Base-by-base conservation (phyloP, 2,113 vertebrate species). In the Misgurnus mizolepis region DNA sequence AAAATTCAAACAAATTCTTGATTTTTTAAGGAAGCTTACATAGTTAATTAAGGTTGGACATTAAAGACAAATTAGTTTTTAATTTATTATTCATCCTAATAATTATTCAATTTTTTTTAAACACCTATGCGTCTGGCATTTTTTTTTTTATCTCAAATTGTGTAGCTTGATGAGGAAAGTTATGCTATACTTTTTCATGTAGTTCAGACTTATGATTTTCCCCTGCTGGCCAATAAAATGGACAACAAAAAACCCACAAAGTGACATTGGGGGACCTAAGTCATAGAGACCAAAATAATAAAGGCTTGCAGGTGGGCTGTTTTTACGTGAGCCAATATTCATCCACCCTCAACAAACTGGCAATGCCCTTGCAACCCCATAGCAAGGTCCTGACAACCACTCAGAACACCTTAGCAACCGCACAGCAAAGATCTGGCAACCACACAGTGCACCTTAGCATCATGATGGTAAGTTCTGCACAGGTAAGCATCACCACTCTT, bases 401-500 rank as follows among this genome's bases (percentile, higher is more conserved):
- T 55, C 7, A 68, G 12, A 40, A 71, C 34, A 56, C n/a, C 27
- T 41, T 9, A 56, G 15, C 39, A 56, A 10, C 10, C 3, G 6
- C 55, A n/a, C 15, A 40, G 8, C 69, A 58, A 61, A 15, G 6
- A 60, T 11, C 71, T 74, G 56, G 56, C 18, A 61, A 61, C 71
- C 56, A 8, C n/a, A 5, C 6, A 18, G n/a, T 6, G 8, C 17
- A 18, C 55, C 22, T 22, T 22, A 22, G 22, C 22, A 50, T 50
- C 49, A 50, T 4, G 12, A 53, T 53, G 50, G 14, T 14, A 53
- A 5, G 15, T 15, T 53, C 12, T 55, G 22, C 67, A 69, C 47
- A 22, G 9, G 43, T 7, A 5, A 4, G 22, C 47, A 39, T 4
- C 67, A 17, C 53, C 49, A 50, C 65, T 69, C 18, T 53, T 53